A percentile compares a stretch with the other conserved stretches of the same genome.
phyloP scores from a whole-genome alignment of 2,113 vertebrate species.

The Thamnaconus septentrionalis region DNA sequence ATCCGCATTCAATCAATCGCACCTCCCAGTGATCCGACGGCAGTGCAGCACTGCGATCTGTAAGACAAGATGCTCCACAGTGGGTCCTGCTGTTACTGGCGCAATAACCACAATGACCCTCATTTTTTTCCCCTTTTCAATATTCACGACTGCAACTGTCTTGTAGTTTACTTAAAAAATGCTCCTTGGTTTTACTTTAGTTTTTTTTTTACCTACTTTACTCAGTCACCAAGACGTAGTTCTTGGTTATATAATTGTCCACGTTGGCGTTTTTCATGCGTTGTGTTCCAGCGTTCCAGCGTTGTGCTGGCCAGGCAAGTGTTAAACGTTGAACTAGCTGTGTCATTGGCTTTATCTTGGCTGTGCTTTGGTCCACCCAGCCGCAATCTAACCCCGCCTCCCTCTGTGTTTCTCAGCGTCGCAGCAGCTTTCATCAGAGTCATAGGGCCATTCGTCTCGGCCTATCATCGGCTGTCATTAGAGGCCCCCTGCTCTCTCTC shows the following conservation, averaged over 20 bases:
- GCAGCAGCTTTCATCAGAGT: constrained; percentile 64
- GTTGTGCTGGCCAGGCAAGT: constrained; percentile 21
- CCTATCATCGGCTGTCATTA: constrained; percentile 71
- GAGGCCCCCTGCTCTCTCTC: constrained; percentile 50
- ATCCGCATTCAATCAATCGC: no score
- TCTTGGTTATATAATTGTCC: no score
- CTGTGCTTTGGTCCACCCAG: constrained; percentile 20
- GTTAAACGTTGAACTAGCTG: constrained; percentile 43
- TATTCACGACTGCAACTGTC: background rate
- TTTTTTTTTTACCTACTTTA: no score
- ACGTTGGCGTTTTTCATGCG: background rate
- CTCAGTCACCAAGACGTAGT: no score
- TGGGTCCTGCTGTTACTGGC: no score
- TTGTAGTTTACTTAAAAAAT: no score
- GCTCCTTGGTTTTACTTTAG: no score
- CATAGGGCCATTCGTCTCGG: constrained; percentile 47
- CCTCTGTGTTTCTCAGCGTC: constrained; percentile 8
- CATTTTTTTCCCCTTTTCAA: background rate
- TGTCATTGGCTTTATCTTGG: constrained; percentile 51
- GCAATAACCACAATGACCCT: no score
- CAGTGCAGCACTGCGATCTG: no score
- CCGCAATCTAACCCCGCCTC: constrained; percentile 46
- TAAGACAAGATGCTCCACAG: no score
- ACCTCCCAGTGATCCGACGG: no score
- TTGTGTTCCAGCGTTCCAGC: background rate